Evolutionary conservation across 2,888 invertebrate genomes (phyloP), one percentile per base, ranked within the genome.

Genomic region (Isoperla grammatica): DNA sequence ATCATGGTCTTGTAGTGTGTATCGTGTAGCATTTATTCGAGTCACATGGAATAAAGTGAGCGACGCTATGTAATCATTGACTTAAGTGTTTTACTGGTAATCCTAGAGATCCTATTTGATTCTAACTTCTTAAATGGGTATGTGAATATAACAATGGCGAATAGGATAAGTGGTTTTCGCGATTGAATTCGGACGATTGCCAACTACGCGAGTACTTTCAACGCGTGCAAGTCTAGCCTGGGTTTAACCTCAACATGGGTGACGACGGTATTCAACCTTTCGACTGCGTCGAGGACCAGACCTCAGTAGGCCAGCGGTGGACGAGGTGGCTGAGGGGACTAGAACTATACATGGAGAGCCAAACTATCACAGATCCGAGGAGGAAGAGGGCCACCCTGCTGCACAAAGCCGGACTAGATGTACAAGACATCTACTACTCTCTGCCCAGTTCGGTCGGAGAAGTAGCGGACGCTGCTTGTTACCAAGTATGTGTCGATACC

Each of bases 271-370:
- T 48, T 9, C 8, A 19, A 22, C 13, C 20, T n/a, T 48, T 48
- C 13, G 48, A 48, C 13, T 48, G 48, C 48, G 22, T 20, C 11
- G 20, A 11, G 2, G 48, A 48, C 20, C 19, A 48, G 48, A 22
- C 48, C 6, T 20, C 48, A 8, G n/a, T 48, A 12, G 48, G 48
- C 22, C 19, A n/a, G 9, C 19, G 48, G 22, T 48, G 48, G 48
- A 19, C 20, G 11, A 48, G n/a, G 22, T 48, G 48, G 48, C 22
- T 48, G 22, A 19, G 48, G 12, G 20, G 20, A 12, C 13, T 48
- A 20, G 48, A 48, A 22, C 22, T 48, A 22, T 48, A 12, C 48
- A 22, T 22, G 22, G 48, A 48, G 13, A 48, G 48, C 48, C 20
- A 19, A 48, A 22, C 3, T 48, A 19, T 48, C 11, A 22, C 23